Evolutionary conservation across 2,888 invertebrate species (phyloP).

Genomic region (Clitarchus hookeri): DNA sequence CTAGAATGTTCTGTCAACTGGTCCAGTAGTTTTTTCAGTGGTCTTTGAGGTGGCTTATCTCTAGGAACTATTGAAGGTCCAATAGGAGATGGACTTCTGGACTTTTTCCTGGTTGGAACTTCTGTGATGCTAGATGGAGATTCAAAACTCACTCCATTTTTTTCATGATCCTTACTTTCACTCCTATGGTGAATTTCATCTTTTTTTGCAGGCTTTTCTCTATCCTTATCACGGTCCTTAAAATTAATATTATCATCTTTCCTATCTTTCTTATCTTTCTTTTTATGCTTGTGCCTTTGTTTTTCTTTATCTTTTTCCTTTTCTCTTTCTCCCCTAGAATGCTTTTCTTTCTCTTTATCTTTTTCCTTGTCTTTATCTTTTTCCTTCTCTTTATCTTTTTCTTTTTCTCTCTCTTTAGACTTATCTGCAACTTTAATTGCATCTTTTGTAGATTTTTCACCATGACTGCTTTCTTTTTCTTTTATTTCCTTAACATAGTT

Average conservation of each 20-base stretch:
- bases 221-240: slow-evolving; percentile 53
- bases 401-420: slow-evolving; percentile 53
- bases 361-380: slow-evolving; percentile 59
- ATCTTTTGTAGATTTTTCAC: slow-evolving; percentile 52
- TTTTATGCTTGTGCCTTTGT: slow-evolving; percentile 51
- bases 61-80: slow-evolving; percentile 10
- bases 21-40: slow-evolving; percentile 40
- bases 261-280: slow-evolving; percentile 50
- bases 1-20: slow-evolving; percentile 39
- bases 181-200: slow-evolving; percentile 33
- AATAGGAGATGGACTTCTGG: slow-evolving; percentile 30
- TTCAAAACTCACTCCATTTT: slow-evolving; percentile 40
- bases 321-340: slow-evolving; percentile 45
- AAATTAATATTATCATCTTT: slow-evolving; percentile 46
- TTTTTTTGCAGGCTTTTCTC: slow-evolving; percentile 39
- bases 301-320: slow-evolving; percentile 48
- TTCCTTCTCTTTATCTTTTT: slow-evolving; percentile 53
- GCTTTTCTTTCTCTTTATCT: slow-evolving; percentile 56
- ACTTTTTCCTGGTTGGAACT: slow-evolving; percentile 17
- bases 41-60: slow-evolving; percentile 28
- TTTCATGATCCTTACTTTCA: slow-evolving; percentile 40
- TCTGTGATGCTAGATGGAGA: slow-evolving; percentile 5
- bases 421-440: not conserved
- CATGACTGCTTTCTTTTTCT: slow-evolving; percentile 50
- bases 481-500: slow-evolving; percentile 34